phyloP scores from a whole-genome alignment of 2,888 invertebrate genomes.

The Cactoblastis cactorum region DNA sequence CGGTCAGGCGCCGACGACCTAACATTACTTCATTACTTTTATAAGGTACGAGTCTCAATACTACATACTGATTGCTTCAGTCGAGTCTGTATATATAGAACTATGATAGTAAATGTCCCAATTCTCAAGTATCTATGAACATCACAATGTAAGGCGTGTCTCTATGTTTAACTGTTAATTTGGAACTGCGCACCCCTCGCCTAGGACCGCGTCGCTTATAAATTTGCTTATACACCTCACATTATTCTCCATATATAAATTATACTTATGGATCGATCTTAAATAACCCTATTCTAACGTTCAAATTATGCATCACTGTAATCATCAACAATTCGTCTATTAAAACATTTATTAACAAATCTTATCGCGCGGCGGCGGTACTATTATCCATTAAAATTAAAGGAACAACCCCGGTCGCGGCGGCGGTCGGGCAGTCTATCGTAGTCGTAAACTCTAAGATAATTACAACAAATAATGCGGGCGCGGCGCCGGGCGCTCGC shows the following conservation, averaged over 20 bases:
- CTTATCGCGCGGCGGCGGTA: slow-evolving; percentile 44
- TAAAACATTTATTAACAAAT: slow-evolving; percentile 69
- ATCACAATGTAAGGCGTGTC: slow-evolving; percentile 70
- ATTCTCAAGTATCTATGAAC: slow-evolving; percentile 69
- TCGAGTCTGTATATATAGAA: slow-evolving; percentile 63
- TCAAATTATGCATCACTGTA: slow-evolving; percentile 76
- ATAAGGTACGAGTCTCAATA: slow-evolving; percentile 60
- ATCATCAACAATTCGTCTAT: slow-evolving; percentile 70
- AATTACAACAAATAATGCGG: slow-evolving; percentile 52
- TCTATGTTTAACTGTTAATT: slow-evolving; percentile 66
- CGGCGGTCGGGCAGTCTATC: slow-evolving; percentile 43
- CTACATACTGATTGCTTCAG: slow-evolving; percentile 64
- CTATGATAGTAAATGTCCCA: slow-evolving; percentile 70
- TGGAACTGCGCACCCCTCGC: slow-evolving; percentile 68
- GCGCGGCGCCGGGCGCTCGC: slow-evolving; percentile 31
- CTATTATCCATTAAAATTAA: slow-evolving; percentile 53
- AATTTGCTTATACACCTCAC: slow-evolving; percentile 66
- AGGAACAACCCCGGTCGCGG: slow-evolving; percentile 43
- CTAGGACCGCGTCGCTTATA: slow-evolving; percentile 64
- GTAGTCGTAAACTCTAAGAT: slow-evolving; percentile 63
- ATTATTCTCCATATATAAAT: slow-evolving; percentile 72
- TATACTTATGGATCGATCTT: slow-evolving; percentile 79
- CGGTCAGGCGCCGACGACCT: slow-evolving; percentile 59
- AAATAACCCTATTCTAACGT: slow-evolving; percentile 78
- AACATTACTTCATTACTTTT: slow-evolving; percentile 51